Evolutionary conservation across 2,113 vertebrate species (phyloP).

Genomic region (Panthera leo): DNA sequence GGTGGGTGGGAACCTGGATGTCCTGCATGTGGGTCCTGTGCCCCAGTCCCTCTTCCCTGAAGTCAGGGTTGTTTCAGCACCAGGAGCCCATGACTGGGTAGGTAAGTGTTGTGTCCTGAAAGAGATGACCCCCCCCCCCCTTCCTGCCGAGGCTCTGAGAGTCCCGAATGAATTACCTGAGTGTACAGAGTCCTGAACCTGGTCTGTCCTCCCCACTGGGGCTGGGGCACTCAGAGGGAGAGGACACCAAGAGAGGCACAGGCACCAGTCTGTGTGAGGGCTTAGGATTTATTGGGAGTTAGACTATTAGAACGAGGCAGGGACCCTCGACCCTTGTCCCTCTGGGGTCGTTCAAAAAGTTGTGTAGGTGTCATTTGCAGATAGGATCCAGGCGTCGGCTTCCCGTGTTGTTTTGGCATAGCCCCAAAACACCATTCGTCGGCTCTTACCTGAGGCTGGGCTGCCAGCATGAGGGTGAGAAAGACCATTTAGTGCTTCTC

Average conservation of each 20-base stretch:
- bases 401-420: background rate
- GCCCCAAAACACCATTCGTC: background rate
- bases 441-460: background rate
- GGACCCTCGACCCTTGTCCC: background rate
- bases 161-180: slow-evolving; percentile 63
- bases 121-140: slow-evolving; percentile 20
- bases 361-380: background rate
- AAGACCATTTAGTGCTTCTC: background rate
- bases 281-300: background rate
- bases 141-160: slow-evolving; percentile 27
- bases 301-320: background rate
- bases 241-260: background rate
- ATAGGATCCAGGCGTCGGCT: background rate
- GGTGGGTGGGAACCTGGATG: background rate
- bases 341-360: background rate
- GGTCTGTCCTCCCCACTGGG: background rate
- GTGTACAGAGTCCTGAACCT: background rate
- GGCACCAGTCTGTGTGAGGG: background rate
- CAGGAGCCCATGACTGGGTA: background rate
- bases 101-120: background rate
- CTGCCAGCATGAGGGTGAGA: too few relatives aligned
- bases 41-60: background rate
- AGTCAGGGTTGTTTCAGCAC: background rate
- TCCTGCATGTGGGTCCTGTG: slow-evolving; percentile 43
- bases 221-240: background rate